A percentile compares a stretch with the other conserved stretches of the same genome.
Conservation (phyloP, 2,797 vertebrate species). For the Tadarida brasiliensis region DNA sequence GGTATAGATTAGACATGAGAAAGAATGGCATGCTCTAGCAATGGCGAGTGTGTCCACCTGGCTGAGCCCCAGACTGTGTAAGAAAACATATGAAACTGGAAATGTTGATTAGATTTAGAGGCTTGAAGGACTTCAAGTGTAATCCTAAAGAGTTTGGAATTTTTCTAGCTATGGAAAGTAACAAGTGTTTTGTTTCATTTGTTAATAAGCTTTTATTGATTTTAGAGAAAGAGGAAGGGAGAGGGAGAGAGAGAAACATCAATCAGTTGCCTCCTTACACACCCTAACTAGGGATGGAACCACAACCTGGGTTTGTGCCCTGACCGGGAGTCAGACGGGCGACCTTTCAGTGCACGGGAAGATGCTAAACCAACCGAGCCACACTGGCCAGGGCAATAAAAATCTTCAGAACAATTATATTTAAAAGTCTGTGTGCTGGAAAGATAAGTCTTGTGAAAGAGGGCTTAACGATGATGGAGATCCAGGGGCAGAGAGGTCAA, state of each 20-base stretch:
- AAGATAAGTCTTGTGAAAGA: background rate
- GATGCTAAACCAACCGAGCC: background rate
- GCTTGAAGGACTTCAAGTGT: background rate
- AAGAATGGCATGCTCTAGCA: background rate
- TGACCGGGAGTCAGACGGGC: too few relatives aligned
- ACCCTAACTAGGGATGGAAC: background rate
- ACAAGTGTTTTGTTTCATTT: background rate
- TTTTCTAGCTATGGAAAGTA: slow-evolving; percentile 48
- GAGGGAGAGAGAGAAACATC: background rate
- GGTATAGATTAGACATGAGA: background rate
- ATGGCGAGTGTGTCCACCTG: background rate
- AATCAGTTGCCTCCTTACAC: background rate
- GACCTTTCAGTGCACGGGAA: background rate
- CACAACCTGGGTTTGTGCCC: too few relatives aligned
- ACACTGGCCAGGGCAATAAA: background rate
- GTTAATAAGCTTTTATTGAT: background rate
- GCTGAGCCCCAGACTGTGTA: background rate
- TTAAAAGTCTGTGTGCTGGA: slow-evolving; percentile 6
- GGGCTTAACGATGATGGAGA: background rate
- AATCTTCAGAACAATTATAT: slow-evolving; percentile 8
- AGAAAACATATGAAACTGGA: background rate
- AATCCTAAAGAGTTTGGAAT: background rate
- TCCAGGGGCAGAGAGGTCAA: background rate
- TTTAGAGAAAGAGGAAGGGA: background rate
- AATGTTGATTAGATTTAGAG: background rate